Conservation (phyloP, 1,140 invertebrate species). For the Drosophila grimshawi region DNA sequence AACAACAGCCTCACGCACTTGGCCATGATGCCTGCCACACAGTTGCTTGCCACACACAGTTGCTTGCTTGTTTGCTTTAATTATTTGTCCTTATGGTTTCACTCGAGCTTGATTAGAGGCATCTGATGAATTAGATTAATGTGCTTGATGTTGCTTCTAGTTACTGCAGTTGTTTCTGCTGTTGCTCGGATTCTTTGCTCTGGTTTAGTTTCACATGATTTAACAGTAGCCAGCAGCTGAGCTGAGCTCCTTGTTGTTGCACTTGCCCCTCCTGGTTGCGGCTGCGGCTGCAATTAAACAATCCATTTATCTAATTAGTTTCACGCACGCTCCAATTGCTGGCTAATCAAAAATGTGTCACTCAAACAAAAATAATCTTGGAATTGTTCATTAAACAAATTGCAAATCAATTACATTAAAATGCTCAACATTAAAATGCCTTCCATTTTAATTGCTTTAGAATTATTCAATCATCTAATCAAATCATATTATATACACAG, state of each 20-base stretch:
- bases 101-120: slow-evolving; percentile 54
- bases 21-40: slow-evolving; percentile 3
- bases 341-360: slow-evolving; percentile 17
- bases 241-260: background rate
- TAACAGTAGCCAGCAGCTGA: slow-evolving; percentile 7
- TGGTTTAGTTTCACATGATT: slow-evolving; percentile 30
- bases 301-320: slow-evolving; percentile 49
- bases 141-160: background rate
- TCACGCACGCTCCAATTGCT: slow-evolving; percentile 5
- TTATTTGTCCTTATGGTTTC: slow-evolving; percentile 46
- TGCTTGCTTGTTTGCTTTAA: slow-evolving; percentile 37
- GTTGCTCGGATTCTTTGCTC: background rate
- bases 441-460: background rate
- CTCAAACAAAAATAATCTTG: background rate
- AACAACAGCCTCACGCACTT: slow-evolving; percentile 2
- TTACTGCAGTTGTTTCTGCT: background rate
- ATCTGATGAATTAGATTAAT: slow-evolving; percentile 58
- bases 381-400: background rate
- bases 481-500: too few species aligned
- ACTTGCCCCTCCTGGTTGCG: background rate
- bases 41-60: slow-evolving; percentile 13
- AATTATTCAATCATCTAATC: background rate
- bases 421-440: background rate
- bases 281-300: slow-evolving; percentile 37
- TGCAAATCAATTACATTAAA: slow-evolving; percentile 3